Base-by-base conservation (phyloP, 2,113 vertebrate genomes). In the Colinus virginianus region DNA sequence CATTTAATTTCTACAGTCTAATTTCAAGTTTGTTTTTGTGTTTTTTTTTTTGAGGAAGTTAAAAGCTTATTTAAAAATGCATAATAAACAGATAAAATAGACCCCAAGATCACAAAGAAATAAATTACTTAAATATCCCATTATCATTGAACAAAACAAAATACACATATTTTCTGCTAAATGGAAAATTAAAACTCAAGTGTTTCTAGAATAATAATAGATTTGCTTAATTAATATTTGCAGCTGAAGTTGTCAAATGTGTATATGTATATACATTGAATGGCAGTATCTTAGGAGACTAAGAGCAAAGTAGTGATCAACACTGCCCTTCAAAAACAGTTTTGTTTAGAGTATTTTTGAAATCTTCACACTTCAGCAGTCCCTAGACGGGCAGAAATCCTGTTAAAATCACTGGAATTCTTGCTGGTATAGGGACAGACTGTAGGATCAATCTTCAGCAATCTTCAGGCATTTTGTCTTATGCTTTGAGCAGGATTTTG, bases 91-190 rank as follows among this genome's bases (percentile, higher is more conserved):
- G 30, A 88, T 25, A 87, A 92, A 94, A 87, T n/a, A 92, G 49
- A 84, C 56, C 38, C 81, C 23, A 48, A 80, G 55, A 63, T 76
- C 59, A 84, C 34, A 91, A 3, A 90, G 17, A 89, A 94, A 88
- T n/a, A 38, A 9, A 7, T 70, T 91, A 85, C 13, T 91, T 91
- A 85, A 74, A 80, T 69, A 67, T 51, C 7, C 2, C 1, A 83
- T 38, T 84, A 77, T 43, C 55, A 87, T 79, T 49, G 81, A 91
- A 83, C 71, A 70, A 83, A 84, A 56, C 49, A 89, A 92, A 91
- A 79, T 22, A 87, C 3, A 85, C 82, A 43, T 22, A 6, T 58
- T 85, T 36, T 81, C 34, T 74, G 30, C 12, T 78, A 89, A 59
- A 63, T 18, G 56, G 59, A 81, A 85, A 72, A 83, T 43, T 51